Base-by-base conservation (phyloP, 1,140 invertebrate genomes). In the Bactericera cockerelli region DNA sequence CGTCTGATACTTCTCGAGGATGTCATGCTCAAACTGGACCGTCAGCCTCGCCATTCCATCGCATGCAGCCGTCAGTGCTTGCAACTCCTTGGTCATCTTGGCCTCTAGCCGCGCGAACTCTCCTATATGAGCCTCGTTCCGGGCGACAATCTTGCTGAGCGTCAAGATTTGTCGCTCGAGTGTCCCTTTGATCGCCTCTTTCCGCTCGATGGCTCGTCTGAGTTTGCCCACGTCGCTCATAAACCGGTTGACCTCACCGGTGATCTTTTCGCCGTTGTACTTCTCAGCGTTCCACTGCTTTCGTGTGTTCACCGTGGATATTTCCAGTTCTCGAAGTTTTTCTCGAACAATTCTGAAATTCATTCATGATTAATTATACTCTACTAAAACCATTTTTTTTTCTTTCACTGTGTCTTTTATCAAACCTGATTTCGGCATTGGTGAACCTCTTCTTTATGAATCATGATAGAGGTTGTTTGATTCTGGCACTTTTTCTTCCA, bases 261-360 rank as follows among this genome's bases (percentile, higher is more conserved):
- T 49, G 42, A 49, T 49, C 22, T 49, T 49, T 22, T 49, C 42
- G 4, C 42, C 42, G 22, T 49, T 49, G 42, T 49, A 49, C 19
- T 49, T 49, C 19, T 49, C 42, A 8, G 22, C 19, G 22, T 4
- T 49, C 42, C 42, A 49, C 6, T 6, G 22, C 22, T 49, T 49
- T 49, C 19, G 6, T 16, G 22, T 49, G 22, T 49, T 49, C 22
- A 16, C 42, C 3, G 42, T 49, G n/a, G n/a, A 6, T 4, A 49
- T 49, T 49, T 49, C 42, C 3, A 49, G 22, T 16, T 49, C 42
- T 4, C 42, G 42, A 19, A 49, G 42, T 49, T 49, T 49, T 49
- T 49, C 42, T 4, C 42, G 42, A 6, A 49, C n/a, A 49, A 49
- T 22, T 49, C 42, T 49, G n/a, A 49, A 49, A 36, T 11, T 36